Evolutionary conservation across 2,888 invertebrate species (phyloP).

Genomic region (Alcis repandata): DNA sequence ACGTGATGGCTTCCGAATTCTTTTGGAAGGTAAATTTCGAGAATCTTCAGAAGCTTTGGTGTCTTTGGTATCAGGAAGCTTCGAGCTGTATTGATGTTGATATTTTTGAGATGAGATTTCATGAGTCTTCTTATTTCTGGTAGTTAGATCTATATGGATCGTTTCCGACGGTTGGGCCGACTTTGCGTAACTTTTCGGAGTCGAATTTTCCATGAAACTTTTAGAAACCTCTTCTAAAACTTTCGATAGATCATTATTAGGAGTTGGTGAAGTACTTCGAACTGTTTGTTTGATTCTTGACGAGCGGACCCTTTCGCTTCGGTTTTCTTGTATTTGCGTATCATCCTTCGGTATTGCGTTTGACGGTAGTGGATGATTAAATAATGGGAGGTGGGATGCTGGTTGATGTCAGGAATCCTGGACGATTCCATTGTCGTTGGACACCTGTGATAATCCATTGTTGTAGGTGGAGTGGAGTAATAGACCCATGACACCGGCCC

Average conservation of each 20-base stretch:
- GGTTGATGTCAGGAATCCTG: conserved; percentile 60
- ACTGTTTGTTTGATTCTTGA: not conserved
- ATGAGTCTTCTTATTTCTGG: not conserved
- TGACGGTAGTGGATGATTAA: not conserved
- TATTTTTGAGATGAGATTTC: not conserved
- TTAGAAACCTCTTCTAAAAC: not conserved
- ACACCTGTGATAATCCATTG: conserved; percentile 92
- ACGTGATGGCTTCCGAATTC: conserved; percentile 1
- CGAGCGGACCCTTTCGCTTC: not conserved
- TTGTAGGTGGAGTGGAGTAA: conserved; percentile 99
- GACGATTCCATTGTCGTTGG: conserved; percentile 70
- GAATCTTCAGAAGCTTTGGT: not conserved
- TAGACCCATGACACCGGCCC: conserved; percentile 96
- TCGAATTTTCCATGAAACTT: not conserved
- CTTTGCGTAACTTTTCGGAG: not conserved
- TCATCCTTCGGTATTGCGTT: not conserved
- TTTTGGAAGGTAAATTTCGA: not conserved
- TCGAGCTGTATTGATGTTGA: not conserved
- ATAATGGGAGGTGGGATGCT: not conserved
- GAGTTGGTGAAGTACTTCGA: not conserved
- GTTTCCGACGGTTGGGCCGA: not conserved
- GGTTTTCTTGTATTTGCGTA: not conserved
- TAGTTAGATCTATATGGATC: too few species aligned
- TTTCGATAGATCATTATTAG: not conserved
- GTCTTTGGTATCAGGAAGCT: not conserved